phyloP scores from a whole-genome alignment of 2,888 invertebrate genomes.

The Oxyscelio sp. region DNA sequence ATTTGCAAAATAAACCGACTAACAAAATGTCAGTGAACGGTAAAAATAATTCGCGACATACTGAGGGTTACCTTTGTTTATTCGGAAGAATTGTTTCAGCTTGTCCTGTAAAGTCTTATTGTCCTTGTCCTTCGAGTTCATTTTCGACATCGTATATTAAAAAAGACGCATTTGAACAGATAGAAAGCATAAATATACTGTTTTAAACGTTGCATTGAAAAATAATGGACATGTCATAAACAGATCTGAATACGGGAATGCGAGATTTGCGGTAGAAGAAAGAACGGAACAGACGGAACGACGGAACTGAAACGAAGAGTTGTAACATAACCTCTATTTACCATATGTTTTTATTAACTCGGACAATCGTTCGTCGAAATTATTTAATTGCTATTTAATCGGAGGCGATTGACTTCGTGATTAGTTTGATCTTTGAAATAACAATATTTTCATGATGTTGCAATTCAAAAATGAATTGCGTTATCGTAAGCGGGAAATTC shows the following conservation, averaged over 20 bases:
- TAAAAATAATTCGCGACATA: slow-evolving; percentile 40
- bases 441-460: too few relatives aligned
- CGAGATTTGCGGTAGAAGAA: slow-evolving; percentile 44
- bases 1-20: slow-evolving; percentile 48
- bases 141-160: slow-evolving; percentile 87
- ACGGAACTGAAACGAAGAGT: too few relatives aligned
- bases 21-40: slow-evolving; percentile 59
- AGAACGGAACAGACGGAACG: slow-evolving; percentile 12
- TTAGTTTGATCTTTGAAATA: too few relatives aligned
- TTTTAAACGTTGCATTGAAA: slow-evolving; percentile 74
- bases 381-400: too few relatives aligned
- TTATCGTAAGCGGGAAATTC: too few relatives aligned
- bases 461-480: too few relatives aligned
- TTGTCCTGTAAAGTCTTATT: slow-evolving; percentile 92
- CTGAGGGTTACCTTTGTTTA: slow-evolving; percentile 88
- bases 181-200: slow-evolving; percentile 61
- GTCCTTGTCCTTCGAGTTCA: slow-evolving; percentile 92
- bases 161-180: slow-evolving; percentile 66
- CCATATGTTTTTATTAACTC: too few relatives aligned
- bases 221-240: slow-evolving; percentile 74
- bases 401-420: too few relatives aligned
- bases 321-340: too few relatives aligned
- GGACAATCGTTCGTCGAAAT: too few relatives aligned
- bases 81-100: slow-evolving; percentile 93
- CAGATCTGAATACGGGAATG: slow-evolving; percentile 68